These are phyloP conservation scores for Microcebus ravelobensis DNA, from an alignment of 2,113 vertebrate species.

Conservation along the genomic window DNA sequence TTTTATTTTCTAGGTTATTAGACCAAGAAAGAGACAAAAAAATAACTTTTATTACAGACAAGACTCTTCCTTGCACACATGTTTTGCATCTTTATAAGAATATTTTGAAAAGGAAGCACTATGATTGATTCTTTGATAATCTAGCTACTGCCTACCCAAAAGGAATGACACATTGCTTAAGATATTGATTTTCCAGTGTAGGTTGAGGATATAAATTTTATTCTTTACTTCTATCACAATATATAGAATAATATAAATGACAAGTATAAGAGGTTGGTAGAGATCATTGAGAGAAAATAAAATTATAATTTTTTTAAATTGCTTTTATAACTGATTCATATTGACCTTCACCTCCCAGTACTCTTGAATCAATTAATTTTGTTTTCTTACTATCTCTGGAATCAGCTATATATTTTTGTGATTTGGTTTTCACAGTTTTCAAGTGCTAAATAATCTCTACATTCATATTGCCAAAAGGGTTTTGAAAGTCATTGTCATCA, in stretches of 20 bases:
- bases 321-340: background rate
- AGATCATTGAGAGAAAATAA: background rate
- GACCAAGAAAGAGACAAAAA: conserved; percentile 71
- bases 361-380: background rate
- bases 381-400: background rate
- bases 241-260: background rate
- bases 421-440: background rate
- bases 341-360: background rate
- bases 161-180: background rate
- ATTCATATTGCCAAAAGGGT: background rate
- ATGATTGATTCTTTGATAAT: background rate
- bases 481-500: background rate
- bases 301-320: background rate
- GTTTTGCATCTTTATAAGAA: conserved; percentile 41
- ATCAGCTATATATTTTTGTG: background rate
- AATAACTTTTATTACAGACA: conserved; percentile 59
- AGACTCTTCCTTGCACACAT: background rate
- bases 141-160: background rate
- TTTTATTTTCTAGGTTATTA: conserved; percentile 78
- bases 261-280: background rate
- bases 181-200: background rate
- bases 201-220: background rate
- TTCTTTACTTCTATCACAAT: background rate
- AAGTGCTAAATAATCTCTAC: background rate
- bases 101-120: background rate